A percentile compares a stretch with the other conserved stretches of the same genome.
Evolutionary conservation across 1,140 invertebrate genomes (phyloP).

Genomic region (Drosophila subpulchrella): DNA sequence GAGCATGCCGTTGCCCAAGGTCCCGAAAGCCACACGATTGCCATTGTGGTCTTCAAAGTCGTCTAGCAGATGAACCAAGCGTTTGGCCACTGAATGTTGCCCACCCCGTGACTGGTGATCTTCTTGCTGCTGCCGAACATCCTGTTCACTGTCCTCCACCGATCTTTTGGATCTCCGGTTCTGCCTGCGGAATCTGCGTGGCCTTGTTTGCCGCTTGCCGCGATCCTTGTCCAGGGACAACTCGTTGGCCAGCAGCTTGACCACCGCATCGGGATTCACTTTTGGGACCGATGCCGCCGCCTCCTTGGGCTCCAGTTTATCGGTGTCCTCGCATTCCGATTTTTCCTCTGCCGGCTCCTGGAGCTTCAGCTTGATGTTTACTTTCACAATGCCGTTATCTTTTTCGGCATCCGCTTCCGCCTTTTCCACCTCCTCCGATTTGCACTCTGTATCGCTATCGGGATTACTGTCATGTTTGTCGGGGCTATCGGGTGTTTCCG

Average conservation of each 20-base stretch:
- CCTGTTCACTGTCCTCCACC: constrained; percentile 2
- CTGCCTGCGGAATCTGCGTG: background rate
- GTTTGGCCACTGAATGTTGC: background rate
- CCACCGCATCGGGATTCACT: constrained; percentile 40
- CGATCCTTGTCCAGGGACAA: constrained; percentile 44
- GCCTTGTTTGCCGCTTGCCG: constrained; percentile 28
- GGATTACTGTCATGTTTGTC: background rate
- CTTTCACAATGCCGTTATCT: background rate
- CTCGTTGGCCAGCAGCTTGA: constrained; percentile 58
- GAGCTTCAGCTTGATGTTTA: constrained; percentile 18
- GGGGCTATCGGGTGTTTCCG: background rate
- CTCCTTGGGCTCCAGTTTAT: constrained; percentile 4
- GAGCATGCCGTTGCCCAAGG: constrained; percentile 43
- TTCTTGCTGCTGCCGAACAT: background rate
- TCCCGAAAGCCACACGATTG: constrained; percentile 47
- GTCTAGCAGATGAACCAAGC: constrained; percentile 22
- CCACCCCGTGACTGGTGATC: background rate
- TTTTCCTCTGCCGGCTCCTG: constrained; percentile 13
- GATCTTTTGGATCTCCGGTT: constrained; percentile 28
- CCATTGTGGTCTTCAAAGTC: constrained; percentile 68
- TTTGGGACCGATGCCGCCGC: background rate
- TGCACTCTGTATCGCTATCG: background rate
- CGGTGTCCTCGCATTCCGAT: background rate
- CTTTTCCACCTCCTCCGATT: constrained; percentile 1
- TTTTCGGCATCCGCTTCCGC: background rate